Conservation (phyloP, 2,888 invertebrate genomes). For the Nowickia ferox region DNA sequence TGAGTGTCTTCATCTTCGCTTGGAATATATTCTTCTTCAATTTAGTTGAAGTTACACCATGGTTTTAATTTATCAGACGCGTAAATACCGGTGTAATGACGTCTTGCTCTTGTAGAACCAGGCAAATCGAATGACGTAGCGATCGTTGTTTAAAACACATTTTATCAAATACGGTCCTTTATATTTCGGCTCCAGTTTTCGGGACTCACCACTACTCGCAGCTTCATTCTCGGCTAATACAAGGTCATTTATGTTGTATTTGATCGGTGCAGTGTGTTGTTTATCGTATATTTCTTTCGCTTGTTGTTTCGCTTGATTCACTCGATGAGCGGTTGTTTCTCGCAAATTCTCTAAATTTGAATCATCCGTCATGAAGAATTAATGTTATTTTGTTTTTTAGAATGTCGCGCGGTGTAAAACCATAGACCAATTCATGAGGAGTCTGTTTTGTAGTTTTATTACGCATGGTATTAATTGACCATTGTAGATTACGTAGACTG, state of each 20-base stretch:
- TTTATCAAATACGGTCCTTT: too few relatives aligned
- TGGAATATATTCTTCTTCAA: too few relatives aligned
- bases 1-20: not conserved
- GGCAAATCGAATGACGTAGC: not conserved
- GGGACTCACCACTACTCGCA: too few relatives aligned
- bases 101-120: not conserved
- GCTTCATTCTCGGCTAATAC: too few relatives aligned
- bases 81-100: not conserved
- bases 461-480: not conserved
- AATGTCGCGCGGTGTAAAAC: not conserved
- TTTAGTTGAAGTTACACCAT: not conserved
- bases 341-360: not conserved
- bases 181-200: too few relatives aligned
- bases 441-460: not conserved
- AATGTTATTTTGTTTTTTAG: not conserved
- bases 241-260: not conserved
- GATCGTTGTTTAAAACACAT: not conserved
- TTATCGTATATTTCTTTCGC: not conserved
- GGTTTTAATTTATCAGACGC: not conserved
- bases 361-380: not conserved
- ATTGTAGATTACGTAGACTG: not conserved
- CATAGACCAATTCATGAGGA: not conserved
- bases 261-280: not conserved
- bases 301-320: not conserved
- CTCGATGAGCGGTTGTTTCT: not conserved